These are phyloP conservation scores for Lutraria lutraria DNA, from an alignment of 2,888 invertebrate genomes.

Conservation along the genomic window DNA sequence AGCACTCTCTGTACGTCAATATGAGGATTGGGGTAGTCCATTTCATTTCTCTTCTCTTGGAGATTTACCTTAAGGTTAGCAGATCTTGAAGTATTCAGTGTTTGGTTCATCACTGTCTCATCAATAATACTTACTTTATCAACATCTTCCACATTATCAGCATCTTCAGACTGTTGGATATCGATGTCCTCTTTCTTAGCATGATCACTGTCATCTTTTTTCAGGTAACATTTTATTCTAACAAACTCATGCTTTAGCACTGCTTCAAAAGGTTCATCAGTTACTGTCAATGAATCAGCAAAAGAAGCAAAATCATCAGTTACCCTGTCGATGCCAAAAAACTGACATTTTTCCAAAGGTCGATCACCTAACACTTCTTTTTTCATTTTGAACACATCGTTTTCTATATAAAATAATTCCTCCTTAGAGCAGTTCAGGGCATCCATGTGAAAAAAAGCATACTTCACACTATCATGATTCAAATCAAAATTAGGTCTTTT, in stretches of 20 bases:
- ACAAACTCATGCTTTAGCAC: conserved; percentile 79
- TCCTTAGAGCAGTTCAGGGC: conserved; percentile 74
- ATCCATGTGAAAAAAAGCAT: conserved; percentile 73
- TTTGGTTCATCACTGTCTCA: neutral
- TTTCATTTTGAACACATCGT: conserved; percentile 73
- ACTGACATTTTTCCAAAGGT: conserved; percentile 77
- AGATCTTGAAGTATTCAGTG: neutral
- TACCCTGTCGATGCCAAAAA: conserved; percentile 74
- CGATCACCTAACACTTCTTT: conserved; percentile 60
- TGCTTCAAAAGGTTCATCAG: conserved; percentile 71
- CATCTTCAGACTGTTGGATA: neutral
- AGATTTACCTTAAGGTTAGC: neutral
- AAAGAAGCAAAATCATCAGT: conserved; percentile 75
- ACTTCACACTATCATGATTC: conserved; percentile 75
- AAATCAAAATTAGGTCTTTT: conserved; percentile 73
- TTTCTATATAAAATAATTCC: conserved; percentile 73
- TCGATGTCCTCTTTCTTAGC: neutral
- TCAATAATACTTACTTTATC: neutral
- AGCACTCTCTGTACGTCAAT: conserved; percentile 15
- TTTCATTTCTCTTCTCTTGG: neutral
- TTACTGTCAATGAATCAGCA: conserved; percentile 67
- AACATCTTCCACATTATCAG: neutral
- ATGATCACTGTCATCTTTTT: conserved; percentile 33
- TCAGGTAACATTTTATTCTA: conserved; percentile 75
- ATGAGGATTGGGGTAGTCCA: neutral